These are phyloP conservation scores for Cephus pygmeus DNA, from an alignment of 2,888 invertebrate species.

Conservation along the genomic window DNA sequence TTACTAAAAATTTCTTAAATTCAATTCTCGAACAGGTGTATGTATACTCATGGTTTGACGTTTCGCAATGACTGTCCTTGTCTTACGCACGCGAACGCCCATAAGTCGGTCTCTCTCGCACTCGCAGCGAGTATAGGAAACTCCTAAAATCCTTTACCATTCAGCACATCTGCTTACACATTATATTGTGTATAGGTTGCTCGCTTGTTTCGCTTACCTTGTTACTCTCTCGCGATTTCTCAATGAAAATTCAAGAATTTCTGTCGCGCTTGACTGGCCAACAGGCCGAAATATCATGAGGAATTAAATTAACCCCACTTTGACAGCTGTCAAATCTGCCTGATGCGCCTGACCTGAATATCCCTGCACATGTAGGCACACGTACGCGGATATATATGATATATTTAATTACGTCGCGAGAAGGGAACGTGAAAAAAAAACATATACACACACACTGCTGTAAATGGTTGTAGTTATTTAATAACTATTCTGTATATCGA, in stretches of 20 bases:
- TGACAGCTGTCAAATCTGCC: background rate
- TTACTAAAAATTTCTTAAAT: too few species aligned
- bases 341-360: background rate
- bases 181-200: background rate
- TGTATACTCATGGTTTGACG: background rate
- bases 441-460: conserved; percentile 49
- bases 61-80: background rate
- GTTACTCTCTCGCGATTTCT: background rate
- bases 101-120: conserved; percentile 8
- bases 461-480: conserved; percentile 62
- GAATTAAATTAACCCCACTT: background rate
- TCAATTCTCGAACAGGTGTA: background rate
- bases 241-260: background rate
- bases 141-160: background rate
- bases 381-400: conserved; percentile 60
- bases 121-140: background rate
- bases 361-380: background rate
- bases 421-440: conserved; percentile 29
- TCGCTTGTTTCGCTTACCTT: background rate
- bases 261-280: background rate
- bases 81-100: background rate
- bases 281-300: background rate
- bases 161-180: background rate
- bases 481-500: conserved; percentile 57
- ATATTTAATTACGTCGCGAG: conserved; percentile 38